phyloP scores from a whole-genome alignment of 2,113 vertebrate species.

The Pavo muticus region DNA sequence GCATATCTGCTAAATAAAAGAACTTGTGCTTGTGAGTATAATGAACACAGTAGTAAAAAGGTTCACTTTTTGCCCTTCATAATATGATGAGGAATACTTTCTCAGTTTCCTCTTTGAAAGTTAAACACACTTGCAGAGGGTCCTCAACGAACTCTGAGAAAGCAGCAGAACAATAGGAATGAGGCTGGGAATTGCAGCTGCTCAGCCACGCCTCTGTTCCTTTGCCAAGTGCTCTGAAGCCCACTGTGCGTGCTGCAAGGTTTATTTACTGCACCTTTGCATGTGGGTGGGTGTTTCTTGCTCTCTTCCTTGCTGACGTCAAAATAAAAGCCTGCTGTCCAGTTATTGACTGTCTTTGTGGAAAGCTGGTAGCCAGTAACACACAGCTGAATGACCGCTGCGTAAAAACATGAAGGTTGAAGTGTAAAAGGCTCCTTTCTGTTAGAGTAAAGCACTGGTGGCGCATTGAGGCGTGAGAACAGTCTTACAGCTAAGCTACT shows the following conservation, averaged over 20 bases:
- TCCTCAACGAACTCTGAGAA: neutral
- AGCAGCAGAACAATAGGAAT: neutral
- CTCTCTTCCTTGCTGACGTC: neutral
- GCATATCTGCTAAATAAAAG: neutral
- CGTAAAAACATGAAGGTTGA: neutral
- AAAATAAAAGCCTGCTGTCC: neutral
- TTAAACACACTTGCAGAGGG: neutral
- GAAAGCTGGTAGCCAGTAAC: neutral
- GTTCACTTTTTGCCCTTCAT: accelerated
- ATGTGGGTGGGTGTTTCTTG: neutral
- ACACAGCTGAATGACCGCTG: neutral
- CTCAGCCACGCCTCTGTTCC: neutral
- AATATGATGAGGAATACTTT: neutral
- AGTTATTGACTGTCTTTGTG: neutral
- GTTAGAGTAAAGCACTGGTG: neutral
- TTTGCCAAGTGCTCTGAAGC: neutral
- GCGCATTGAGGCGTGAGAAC: neutral
- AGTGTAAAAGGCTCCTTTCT: neutral
- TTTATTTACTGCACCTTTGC: neutral
- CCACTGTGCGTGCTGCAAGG: neutral
- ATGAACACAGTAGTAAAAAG: neutral
- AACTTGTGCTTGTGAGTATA: neutral
- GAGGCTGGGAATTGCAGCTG: neutral
- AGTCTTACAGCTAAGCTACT: neutral
- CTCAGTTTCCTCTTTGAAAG: neutral